Base-by-base conservation (phyloP, 2,888 invertebrate species). In the Parasteatoda lunata region DNA sequence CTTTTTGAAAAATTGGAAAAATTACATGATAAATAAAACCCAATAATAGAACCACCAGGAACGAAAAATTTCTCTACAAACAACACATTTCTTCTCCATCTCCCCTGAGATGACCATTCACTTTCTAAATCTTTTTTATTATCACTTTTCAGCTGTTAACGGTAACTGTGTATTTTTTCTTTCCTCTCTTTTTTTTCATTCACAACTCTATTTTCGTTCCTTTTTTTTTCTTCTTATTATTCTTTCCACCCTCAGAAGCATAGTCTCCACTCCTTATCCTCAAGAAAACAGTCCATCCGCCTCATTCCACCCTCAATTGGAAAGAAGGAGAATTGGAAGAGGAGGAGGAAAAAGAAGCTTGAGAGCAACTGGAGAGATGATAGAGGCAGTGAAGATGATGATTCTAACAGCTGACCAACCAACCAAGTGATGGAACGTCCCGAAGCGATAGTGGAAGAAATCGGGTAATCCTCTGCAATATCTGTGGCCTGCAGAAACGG, bases 401-500 rank as follows among this genome's bases (percentile, higher is more conserved):
- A 81, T 77, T 77, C 81, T 79, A 85, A 80, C 85, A 85, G 85
- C 85, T 85, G 85, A 85, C 85, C 85, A 80, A 9, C 85, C 84
- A 75, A 84, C 68, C 84, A 79, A 80, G 85, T 85, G 85, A 85
- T 85, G 80, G 85, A 85, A 80, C 85, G 85, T 85, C 85, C 80
- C 85, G 80, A 30, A 85, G 85, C 85, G 85, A 85, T 85, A 85
- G 85, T 85, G 80, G 85, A 85, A 85, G 85, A 85, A 85, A 85
- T 85, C 85, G 85, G 85, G 85, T 85, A 85, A 85, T 85, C 85
- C 85, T 69, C 76, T 65, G 85, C 85, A 85, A 85, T 85, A 85
- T 85, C 85, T 85, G 80, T 52, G 79, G 85, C 76, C 85, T 76
- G 76, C 85, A 85, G 85, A 80, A 85, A 85, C 80, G 76, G 85